A percentile compares a stretch with the other conserved stretches of the same genome.
phyloP scores from a whole-genome alignment of 2,113 vertebrate genomes.

The Typhlomys cinereus region DNA sequence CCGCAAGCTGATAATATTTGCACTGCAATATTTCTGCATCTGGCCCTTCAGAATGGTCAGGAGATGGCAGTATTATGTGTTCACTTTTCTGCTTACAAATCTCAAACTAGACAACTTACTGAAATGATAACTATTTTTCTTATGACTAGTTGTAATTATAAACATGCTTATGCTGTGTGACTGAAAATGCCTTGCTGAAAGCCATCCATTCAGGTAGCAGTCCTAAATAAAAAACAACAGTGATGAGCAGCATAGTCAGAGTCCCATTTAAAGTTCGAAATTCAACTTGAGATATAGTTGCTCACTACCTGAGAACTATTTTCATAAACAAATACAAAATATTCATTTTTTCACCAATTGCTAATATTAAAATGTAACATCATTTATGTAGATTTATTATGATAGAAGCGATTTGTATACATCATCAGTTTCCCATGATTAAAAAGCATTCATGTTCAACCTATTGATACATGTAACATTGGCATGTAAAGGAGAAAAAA shows the following conservation, averaged over 20 bases:
- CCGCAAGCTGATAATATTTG: neutral
- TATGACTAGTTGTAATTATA: slow-evolving; percentile 77
- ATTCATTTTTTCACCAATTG: slow-evolving; percentile 73
- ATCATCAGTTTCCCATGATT: slow-evolving; percentile 36
- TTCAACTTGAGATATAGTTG: slow-evolving; percentile 63
- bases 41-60: neutral
- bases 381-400: neutral
- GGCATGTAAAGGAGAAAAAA: neutral
- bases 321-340: slow-evolving; percentile 51
- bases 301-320: slow-evolving; percentile 71
- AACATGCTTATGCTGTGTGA: slow-evolving; percentile 76
- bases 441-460: slow-evolving; percentile 20
- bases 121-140: slow-evolving; percentile 58
- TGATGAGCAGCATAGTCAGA: slow-evolving; percentile 73
- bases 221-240: slow-evolving; percentile 64
- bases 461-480: neutral
- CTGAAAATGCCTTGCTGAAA: slow-evolving; percentile 78
- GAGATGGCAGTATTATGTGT: slow-evolving; percentile 26
- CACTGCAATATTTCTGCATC: neutral
- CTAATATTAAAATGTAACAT: slow-evolving; percentile 59
- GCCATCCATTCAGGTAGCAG: slow-evolving; percentile 56
- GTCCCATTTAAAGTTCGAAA: slow-evolving; percentile 71
- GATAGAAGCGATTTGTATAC: slow-evolving; percentile 50
- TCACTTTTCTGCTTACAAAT: no score
- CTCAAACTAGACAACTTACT: no score